phyloP scores from a whole-genome alignment of 2,113 vertebrate genomes.

The Podarcis cretensis region DNA sequence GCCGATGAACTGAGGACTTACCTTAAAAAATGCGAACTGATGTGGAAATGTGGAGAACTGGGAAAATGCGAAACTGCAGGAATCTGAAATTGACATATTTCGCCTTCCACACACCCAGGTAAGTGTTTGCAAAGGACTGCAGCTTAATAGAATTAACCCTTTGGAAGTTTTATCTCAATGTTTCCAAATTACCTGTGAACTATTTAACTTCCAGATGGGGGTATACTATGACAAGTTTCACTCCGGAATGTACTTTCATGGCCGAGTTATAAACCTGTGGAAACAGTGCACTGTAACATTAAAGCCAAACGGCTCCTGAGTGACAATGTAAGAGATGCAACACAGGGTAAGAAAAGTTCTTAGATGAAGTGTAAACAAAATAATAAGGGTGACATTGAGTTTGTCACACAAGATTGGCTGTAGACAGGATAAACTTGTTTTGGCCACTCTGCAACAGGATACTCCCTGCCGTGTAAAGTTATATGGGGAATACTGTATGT shows the following conservation, averaged over 20 bases:
- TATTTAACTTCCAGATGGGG: slow-evolving; percentile 16
- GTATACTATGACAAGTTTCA: slow-evolving; percentile 4
- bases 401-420: slow-evolving; percentile 6
- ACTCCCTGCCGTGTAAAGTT: not conserved
- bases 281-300: not conserved
- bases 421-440: slow-evolving; percentile 40
- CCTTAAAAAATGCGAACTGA: no score
- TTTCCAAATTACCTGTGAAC: not conserved
- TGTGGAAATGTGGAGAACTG: no score
- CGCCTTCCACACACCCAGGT: no score
- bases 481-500: not conserved
- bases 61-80: no score
- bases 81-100: no score
- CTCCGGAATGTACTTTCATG: slow-evolving; percentile 3
- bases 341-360: not conserved
- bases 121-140: no score
- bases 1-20: no score
- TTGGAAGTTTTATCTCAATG: not conserved
- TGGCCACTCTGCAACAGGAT: not conserved
- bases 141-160: no score
- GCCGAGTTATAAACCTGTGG: slow-evolving; percentile 20
- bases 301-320: slow-evolving; percentile 1
- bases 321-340: slow-evolving; percentile 1
- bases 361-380: slow-evolving; percentile 22
- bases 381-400: slow-evolving; percentile 21